Percentiles rank a stretch among this genome's conserved stretches.
These are phyloP conservation scores for Gallinago nigripennis DNA, from an alignment of 2,797 vertebrate genomes.

Conservation along the genomic window DNA sequence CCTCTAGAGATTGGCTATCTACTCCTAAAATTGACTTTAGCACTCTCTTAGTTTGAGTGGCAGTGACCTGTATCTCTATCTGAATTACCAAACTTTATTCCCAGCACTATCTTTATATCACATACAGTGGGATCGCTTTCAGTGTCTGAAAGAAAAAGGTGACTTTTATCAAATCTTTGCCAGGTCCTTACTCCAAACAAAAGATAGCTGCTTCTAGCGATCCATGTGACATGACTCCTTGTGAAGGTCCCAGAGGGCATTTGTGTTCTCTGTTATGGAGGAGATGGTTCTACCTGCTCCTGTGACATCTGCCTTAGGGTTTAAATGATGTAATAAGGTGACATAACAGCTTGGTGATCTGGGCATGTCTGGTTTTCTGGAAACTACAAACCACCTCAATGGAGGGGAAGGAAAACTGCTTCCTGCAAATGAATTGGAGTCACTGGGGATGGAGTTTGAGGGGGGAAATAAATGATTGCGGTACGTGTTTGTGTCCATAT, in stretches of 20 bases:
- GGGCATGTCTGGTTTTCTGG: not conserved
- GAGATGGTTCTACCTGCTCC: not conserved
- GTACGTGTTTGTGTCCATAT: constrained; percentile 75
- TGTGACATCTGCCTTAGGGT: not conserved
- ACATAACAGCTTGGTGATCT: not conserved
- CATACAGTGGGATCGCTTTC: not conserved
- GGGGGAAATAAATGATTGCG: constrained; percentile 61
- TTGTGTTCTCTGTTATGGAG: not conserved
- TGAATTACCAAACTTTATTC: constrained; percentile 27
- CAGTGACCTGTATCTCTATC: constrained; percentile 44
- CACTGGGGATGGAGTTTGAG: constrained; percentile 42
- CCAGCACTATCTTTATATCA: constrained; percentile 14
- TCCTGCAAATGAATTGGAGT: constrained; percentile 24
- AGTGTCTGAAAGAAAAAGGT: constrained; percentile 2
- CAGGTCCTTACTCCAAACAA: not conserved
- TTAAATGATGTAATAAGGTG: not conserved
- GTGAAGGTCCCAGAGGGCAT: not conserved
- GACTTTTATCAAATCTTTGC: not conserved
- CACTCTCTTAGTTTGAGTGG: not conserved
- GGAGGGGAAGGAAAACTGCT: constrained; percentile 10
- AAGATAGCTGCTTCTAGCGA: not conserved
- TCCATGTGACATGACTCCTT: not conserved
- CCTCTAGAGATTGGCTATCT: constrained; percentile 17
- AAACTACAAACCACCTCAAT: not conserved
- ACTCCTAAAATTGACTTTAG: constrained; percentile 32